A percentile compares a stretch with the other conserved stretches of the same genome.
phyloP scores from a whole-genome alignment of 2,797 vertebrate genomes.

The Coendou prehensilis region DNA sequence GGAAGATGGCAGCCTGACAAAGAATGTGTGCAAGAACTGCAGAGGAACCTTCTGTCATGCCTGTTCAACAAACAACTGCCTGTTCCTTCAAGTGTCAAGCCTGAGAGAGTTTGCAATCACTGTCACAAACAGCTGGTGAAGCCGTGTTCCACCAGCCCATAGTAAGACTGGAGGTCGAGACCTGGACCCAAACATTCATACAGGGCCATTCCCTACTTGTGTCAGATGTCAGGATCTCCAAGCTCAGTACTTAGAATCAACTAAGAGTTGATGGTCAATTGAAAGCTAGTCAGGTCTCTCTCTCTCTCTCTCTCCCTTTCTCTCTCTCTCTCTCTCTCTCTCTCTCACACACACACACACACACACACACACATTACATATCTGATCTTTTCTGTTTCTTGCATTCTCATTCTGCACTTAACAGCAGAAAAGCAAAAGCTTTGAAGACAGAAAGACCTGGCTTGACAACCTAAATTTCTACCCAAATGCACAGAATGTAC shows the following conservation, averaged over 20 bases:
- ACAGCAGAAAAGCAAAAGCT: background rate
- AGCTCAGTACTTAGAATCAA: slow-evolving; percentile 31
- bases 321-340: background rate
- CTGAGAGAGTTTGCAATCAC: slow-evolving; percentile 91
- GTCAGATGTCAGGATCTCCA: background rate
- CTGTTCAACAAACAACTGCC: slow-evolving; percentile 93
- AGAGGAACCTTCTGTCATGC: slow-evolving; percentile 91
- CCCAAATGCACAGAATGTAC: background rate
- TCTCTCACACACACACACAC: background rate
- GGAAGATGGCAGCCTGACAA: slow-evolving; percentile 89
- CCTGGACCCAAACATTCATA: background rate
- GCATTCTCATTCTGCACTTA: background rate
- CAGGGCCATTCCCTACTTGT: background rate
- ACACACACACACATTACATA: background rate
- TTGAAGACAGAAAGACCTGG: background rate
- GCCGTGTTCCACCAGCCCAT: slow-evolving; percentile 92
- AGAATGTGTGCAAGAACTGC: slow-evolving; percentile 95
- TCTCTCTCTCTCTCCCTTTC: background rate
- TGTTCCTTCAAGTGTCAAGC: slow-evolving; percentile 94
- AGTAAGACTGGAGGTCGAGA: slow-evolving; percentile 82
- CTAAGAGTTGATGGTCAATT: background rate
- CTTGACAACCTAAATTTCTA: background rate
- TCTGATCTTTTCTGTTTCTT: background rate
- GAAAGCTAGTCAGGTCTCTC: background rate
- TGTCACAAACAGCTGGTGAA: slow-evolving; percentile 92